Conservation (phyloP, 1,140 invertebrate genomes). For the Elysia chlorotica region DNA sequence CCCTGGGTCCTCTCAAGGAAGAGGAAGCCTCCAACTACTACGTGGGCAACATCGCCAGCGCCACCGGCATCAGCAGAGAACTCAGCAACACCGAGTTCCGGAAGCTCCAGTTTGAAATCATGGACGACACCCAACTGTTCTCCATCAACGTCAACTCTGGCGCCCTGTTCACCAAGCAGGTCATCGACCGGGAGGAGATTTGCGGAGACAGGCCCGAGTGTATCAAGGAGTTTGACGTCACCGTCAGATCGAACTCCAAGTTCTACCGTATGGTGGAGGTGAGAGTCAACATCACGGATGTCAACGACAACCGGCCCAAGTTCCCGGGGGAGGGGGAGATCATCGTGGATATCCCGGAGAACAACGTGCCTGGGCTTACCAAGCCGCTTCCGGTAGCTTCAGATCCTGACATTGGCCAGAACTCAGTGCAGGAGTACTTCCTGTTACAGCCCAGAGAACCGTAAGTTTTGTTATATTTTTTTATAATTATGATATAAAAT, state of each 20-base stretch:
- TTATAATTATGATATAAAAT: too few relatives aligned
- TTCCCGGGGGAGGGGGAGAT: slow-evolving; percentile 31
- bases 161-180: slow-evolving; percentile 25
- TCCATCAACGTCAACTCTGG: slow-evolving; percentile 31
- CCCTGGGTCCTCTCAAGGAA: slow-evolving; percentile 24
- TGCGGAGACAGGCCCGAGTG: slow-evolving; percentile 66
- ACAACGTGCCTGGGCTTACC: slow-evolving; percentile 66
- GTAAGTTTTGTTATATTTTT: too few relatives aligned
- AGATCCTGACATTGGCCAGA: slow-evolving; percentile 73
- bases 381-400: slow-evolving; percentile 82
- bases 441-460: slow-evolving; percentile 14
- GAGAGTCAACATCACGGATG: slow-evolving; percentile 76
- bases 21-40: slow-evolving; percentile 24
- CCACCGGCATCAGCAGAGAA: slow-evolving; percentile 20
- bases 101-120: slow-evolving; percentile 22
- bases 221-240: slow-evolving; percentile 80
- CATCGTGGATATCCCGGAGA: slow-evolving; percentile 61
- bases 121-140: slow-evolving; percentile 30
- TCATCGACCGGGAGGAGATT: slow-evolving; percentile 31
- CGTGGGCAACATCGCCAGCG: slow-evolving; percentile 32
- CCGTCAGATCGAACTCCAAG: slow-evolving; percentile 77
- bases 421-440: slow-evolving; percentile 20
- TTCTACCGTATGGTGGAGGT: slow-evolving; percentile 81
- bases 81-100: slow-evolving; percentile 14
- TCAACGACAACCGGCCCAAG: slow-evolving; percentile 76